A percentile compares a stretch with the other conserved stretches of the same genome.
These are phyloP conservation scores for Xestia sexstrigata DNA, from an alignment of 2,888 invertebrate genomes.

Conservation along the genomic window DNA sequence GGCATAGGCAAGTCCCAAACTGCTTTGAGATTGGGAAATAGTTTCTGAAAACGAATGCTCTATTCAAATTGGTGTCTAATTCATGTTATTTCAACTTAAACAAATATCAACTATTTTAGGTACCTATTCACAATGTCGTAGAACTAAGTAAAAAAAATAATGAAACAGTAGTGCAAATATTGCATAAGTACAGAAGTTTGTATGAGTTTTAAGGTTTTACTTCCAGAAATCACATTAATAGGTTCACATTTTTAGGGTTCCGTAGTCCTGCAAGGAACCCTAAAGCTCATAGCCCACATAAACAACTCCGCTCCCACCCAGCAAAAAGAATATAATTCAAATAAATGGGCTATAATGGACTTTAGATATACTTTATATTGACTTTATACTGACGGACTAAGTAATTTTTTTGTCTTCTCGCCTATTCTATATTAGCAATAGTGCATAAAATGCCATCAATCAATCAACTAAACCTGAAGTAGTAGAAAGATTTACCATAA, in stretches of 20 bases:
- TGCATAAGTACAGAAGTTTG: not conserved
- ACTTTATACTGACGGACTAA: too few relatives aligned
- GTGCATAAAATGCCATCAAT: not conserved
- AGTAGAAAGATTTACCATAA: slow-evolving; percentile 6
- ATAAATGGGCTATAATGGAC: too few relatives aligned
- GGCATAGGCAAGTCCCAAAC: not conserved
- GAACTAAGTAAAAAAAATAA: too few relatives aligned
- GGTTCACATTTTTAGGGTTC: not conserved
- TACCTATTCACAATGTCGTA: too few relatives aligned
- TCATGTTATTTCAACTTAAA: not conserved
- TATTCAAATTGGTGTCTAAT: not conserved
- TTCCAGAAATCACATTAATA: not conserved
- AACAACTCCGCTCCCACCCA: too few relatives aligned
- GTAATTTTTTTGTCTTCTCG: too few relatives aligned
- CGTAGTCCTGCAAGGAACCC: too few relatives aligned
- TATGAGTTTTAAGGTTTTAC: not conserved
- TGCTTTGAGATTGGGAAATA: too few relatives aligned
- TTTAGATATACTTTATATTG: too few relatives aligned
- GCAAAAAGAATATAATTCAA: too few relatives aligned
- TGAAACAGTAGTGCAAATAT: too few relatives aligned
- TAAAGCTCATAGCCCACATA: too few relatives aligned
- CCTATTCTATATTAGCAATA: not conserved
- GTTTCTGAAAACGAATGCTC: not conserved
- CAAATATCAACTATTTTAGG: not conserved
- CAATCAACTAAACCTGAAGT: not conserved